Evolutionary conservation across 2,797 vertebrate genomes (phyloP).

Genomic region (Hyperoplus immaculatus): DNA sequence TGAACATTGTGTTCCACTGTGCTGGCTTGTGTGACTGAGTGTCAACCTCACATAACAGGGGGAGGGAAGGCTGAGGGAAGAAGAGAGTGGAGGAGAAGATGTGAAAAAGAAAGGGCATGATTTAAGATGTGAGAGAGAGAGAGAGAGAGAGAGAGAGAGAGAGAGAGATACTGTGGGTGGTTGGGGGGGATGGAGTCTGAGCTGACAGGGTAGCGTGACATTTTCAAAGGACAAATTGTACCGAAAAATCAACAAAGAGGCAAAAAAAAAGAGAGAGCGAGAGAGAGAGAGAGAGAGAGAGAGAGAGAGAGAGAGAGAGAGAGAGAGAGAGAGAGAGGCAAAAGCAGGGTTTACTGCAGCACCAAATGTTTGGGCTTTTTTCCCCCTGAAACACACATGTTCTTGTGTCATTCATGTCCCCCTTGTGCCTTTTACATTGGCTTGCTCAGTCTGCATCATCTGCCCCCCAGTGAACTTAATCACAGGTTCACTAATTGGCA

Average conservation of each 20-base stretch:
- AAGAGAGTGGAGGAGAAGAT: slow-evolving; percentile 60
- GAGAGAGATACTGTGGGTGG: slow-evolving; percentile 40
- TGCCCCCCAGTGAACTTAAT: slow-evolving; percentile 47
- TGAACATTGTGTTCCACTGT: slow-evolving; percentile 47
- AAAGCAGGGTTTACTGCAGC: slow-evolving; percentile 44
- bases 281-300: slow-evolving; percentile 65
- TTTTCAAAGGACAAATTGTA: slow-evolving; percentile 86
- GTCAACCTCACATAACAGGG: slow-evolving; percentile 25
- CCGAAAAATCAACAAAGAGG: slow-evolving; percentile 79
- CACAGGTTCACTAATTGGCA: slow-evolving; percentile 68
- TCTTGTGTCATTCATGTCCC: background rate
- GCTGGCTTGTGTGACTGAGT: slow-evolving; percentile 27
- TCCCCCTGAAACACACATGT: background rate
- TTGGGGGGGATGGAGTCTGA: slow-evolving; percentile 54
- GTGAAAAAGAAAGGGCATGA: slow-evolving; percentile 54
- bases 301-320: slow-evolving; percentile 70
- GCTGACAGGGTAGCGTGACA: slow-evolving; percentile 84
- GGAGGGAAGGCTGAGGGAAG: slow-evolving; percentile 25
- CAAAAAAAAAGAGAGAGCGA: slow-evolving; percentile 64
- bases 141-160: slow-evolving; percentile 20
- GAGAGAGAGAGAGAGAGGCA: slow-evolving; percentile 63
- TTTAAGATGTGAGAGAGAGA: slow-evolving; percentile 32
- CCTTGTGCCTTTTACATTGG: slow-evolving; percentile 11
- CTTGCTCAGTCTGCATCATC: slow-evolving; percentile 9
- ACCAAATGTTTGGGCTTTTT: slow-evolving; percentile 22